These are phyloP conservation scores for Mus musculus DNA, from an alignment of 2,113 vertebrate species.

Conservation along the genomic window GRCm39 chr4:54225501-54226000, in stretches of 20 bases:
- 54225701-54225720: not conserved
- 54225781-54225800: slow-evolving; percentile 38
- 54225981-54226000: not conserved
- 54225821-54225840: not conserved
- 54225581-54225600: not conserved
- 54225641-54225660: not conserved
- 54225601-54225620: not conserved
- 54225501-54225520: slow-evolving; percentile 11
- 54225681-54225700: slow-evolving; percentile 26
- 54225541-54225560: not conserved
- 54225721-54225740: not conserved
- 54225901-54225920: not conserved
- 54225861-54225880: not conserved
- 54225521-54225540: slow-evolving; percentile 64
- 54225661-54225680: slow-evolving; percentile 56
- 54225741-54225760: not conserved
- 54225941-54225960: not conserved
- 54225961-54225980: not conserved
- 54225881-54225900: not conserved
- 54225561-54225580: not conserved
- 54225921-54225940: not conserved
- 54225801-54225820: slow-evolving; percentile 18
- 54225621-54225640: not conserved
- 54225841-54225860: not conserved
- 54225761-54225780: slow-evolving; percentile 17